These are phyloP conservation scores for Pleuronectes platessa DNA, from an alignment of 2,113 vertebrate species.

Conservation along the genomic window DNA sequence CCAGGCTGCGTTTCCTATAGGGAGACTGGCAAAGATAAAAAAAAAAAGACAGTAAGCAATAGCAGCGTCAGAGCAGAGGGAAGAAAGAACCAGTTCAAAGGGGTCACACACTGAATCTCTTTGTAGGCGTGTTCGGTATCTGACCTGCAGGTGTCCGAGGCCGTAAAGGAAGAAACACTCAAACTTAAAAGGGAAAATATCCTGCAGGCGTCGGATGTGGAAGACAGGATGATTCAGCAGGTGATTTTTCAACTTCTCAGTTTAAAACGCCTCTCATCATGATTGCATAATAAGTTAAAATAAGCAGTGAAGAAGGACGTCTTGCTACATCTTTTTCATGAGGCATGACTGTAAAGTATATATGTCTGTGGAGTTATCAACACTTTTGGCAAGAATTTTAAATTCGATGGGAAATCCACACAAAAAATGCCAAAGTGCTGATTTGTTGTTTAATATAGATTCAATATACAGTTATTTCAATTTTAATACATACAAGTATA, in stretches of 20 bases:
- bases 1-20: slow-evolving; percentile 7
- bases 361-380: too few species aligned
- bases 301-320: too few species aligned
- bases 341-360: neutral
- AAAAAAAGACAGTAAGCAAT: neutral
- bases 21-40: slow-evolving; percentile 23
- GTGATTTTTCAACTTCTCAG: neutral
- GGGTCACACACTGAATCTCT: slow-evolving; percentile 33
- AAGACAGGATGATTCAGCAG: slow-evolving; percentile 14
- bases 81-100: slow-evolving; percentile 56
- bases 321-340: neutral
- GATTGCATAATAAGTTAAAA: slow-evolving; percentile 3
- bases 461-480: too few species aligned
- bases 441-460: too few species aligned
- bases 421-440: too few species aligned
- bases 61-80: slow-evolving; percentile 22
- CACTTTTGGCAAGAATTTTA: too few species aligned
- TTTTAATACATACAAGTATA: too few species aligned
- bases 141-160: slow-evolving; percentile 62
- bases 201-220: slow-evolving; percentile 24
- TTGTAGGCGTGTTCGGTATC: slow-evolving; percentile 63
- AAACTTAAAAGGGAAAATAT: slow-evolving; percentile 57
- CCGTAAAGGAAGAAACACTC: slow-evolving; percentile 49
- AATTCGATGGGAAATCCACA: neutral
- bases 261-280: slow-evolving; percentile 22